phyloP scores from a whole-genome alignment of 2,888 invertebrate species.

The Pristionchus arcanus region DNA sequence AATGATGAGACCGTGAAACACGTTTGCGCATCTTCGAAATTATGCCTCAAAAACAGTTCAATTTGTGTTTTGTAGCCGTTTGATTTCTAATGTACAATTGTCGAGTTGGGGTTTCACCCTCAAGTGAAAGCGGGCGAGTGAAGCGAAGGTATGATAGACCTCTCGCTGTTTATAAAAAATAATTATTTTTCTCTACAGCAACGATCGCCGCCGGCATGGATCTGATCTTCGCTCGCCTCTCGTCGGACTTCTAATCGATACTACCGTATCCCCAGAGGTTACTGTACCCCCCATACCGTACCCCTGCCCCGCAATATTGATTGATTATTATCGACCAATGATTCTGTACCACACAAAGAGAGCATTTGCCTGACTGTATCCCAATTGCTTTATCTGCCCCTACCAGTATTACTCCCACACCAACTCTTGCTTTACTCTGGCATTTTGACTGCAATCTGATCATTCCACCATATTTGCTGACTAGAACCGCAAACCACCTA shows the following conservation, averaged over 20 bases:
- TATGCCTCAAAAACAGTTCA: no score
- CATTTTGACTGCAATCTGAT: background rate
- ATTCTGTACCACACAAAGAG: background rate
- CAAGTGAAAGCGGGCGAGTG: background rate
- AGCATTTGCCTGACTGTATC: background rate
- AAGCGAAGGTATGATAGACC: background rate
- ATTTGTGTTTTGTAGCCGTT: no score
- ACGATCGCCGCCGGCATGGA: slow-evolving; percentile 56
- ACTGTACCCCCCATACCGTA: background rate
- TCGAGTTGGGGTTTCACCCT: no score
- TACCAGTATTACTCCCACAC: background rate
- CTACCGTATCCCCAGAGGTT: slow-evolving; percentile 14
- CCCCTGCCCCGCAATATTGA: background rate
- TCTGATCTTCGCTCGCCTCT: slow-evolving; percentile 51
- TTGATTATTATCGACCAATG: background rate
- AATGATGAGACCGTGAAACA: no score
- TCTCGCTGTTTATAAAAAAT: no score
- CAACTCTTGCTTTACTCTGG: slow-evolving; percentile 10
- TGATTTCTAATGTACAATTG: no score
- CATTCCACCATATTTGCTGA: background rate
- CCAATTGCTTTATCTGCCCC: slow-evolving; percentile 5
- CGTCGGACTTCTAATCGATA: slow-evolving; percentile 46
- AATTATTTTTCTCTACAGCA: slow-evolving; percentile 16
- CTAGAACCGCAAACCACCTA: background rate
- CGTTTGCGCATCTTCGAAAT: no score